Conservation (phyloP, 2,113 vertebrate species). For the Brienomyrus longianalis region DNA sequence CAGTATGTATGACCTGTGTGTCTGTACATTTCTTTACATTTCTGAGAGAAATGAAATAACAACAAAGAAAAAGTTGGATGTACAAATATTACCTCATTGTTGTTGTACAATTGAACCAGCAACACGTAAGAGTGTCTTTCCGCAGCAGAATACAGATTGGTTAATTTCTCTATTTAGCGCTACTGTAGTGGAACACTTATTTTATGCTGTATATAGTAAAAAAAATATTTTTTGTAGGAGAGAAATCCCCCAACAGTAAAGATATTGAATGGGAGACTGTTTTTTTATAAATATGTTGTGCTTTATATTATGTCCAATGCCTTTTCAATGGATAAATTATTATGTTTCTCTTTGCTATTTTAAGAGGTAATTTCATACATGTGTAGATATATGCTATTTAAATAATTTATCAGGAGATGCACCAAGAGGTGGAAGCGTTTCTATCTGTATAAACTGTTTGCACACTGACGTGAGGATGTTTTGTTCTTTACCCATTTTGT, state of each 20-base stretch:
- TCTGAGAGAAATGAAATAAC: constrained; percentile 57
- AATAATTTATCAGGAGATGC: constrained; percentile 98
- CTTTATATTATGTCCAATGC: constrained; percentile 71
- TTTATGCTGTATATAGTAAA: constrained; percentile 86
- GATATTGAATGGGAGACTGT: constrained; percentile 67
- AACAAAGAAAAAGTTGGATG: constrained; percentile 70
- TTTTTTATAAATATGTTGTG: constrained; percentile 68
- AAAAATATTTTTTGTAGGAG: constrained; percentile 65
- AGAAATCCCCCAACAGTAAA: constrained; percentile 64
- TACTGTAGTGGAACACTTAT: constrained; percentile 73
- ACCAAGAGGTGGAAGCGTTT: constrained; percentile 85
- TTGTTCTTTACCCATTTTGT: constrained; percentile 61
- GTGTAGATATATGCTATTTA: constrained; percentile 99
- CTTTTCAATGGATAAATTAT: constrained; percentile 88
- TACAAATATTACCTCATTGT: constrained; percentile 99
- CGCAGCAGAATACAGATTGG: constrained; percentile 62
- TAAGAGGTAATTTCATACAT: constrained; percentile 77
- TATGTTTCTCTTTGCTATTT: constrained; percentile 69
- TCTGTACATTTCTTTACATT: constrained; percentile 57
- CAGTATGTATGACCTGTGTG: constrained; percentile 49
- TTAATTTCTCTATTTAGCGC: constrained; percentile 74
- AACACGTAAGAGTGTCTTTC: constrained; percentile 57
- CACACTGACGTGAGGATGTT: constrained; percentile 86
- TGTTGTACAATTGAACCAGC: constrained; percentile 80
- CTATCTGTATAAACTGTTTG: constrained; percentile 98